phyloP scores from a whole-genome alignment of 2,113 vertebrate species.

The Solenodon paradoxus region DNA sequence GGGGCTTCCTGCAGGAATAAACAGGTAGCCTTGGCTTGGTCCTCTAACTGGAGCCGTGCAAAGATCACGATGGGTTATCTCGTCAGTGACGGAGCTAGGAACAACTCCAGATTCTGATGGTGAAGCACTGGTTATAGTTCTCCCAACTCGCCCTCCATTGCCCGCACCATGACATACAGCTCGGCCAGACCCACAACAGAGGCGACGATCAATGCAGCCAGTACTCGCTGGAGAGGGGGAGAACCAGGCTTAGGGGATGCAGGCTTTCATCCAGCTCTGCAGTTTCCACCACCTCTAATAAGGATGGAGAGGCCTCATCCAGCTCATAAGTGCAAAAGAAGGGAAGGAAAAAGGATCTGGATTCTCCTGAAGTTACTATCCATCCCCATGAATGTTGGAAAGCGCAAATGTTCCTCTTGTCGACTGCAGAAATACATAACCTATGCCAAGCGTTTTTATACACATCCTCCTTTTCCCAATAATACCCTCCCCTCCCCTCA shows the following conservation, averaged over 20 bases:
- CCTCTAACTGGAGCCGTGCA: neutral
- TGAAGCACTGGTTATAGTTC: conserved; percentile 80
- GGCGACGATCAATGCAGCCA: conserved; percentile 92
- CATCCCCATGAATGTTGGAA: neutral
- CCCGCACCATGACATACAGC: conserved; percentile 94
- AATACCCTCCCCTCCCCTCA: too few relatives aligned
- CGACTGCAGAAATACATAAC: neutral
- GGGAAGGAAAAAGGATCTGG: neutral
- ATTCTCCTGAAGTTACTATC: neutral
- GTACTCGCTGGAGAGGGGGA: conserved; percentile 83
- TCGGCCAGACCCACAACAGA: conserved; percentile 97
- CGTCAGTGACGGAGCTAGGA: neutral
- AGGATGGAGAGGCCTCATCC: neutral
- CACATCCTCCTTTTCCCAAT: neutral
- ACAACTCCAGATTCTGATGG: neutral
- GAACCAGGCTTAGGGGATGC: neutral
- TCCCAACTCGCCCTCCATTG: conserved; percentile 94
- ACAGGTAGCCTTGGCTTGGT: neutral
- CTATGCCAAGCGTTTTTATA: neutral
- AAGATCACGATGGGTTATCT: neutral
- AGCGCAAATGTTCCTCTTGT: neutral
- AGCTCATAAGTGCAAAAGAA: neutral
- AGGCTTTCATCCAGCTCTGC: neutral
- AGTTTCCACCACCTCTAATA: neutral
- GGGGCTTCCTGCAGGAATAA: neutral